Evolutionary conservation across 1,140 invertebrate genomes (phyloP), one percentile per base, ranked within the genome.

Genomic region (Zophobas morio): DNA sequence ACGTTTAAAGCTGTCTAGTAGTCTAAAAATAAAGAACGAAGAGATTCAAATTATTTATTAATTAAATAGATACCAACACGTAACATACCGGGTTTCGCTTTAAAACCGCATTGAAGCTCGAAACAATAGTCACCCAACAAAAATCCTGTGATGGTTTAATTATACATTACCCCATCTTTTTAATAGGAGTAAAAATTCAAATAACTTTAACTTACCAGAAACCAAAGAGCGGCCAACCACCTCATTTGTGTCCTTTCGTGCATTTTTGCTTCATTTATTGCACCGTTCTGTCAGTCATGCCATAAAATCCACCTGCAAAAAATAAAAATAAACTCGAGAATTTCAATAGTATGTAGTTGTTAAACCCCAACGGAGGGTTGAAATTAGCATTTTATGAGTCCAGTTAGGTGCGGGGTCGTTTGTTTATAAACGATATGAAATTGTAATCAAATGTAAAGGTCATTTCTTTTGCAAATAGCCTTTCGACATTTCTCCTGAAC

Each of bases 211-310:
- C 72, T 74, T 74, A 74, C 72, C 72, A 74, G 47, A 37, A 73
- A 37, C 34, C 54, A 51, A 32, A 73, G 36, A 54, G 54, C 49
- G 36, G 46, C 53, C 35, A 74, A 74, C n/a, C 51, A 54, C 32
- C 36, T 57, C 36, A 74, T 74, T 74, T 57, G 20, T 32, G 34
- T 39, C 51, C 33, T 46, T 40, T 20, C 56, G 46, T 53, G 33
- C 71, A 74, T 74, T 74, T 74, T 74, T 57, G 1, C 72, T 32
- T 56, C 72, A 74, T 57, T 74, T 74, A 74, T 74, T 74, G 54
- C 6, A 74, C 54, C 42, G 37, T 54, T 74, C 32, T 20, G 36
- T 53, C 8, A 37, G n/a, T 46, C 40, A 32, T 56, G 72, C 53
- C 72, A 74, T 74, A 40, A 74, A 74, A 46, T 57, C 49, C 35